Conservation (phyloP, 2,888 invertebrate genomes). For the Pachycephus smyrnensis region DNA sequence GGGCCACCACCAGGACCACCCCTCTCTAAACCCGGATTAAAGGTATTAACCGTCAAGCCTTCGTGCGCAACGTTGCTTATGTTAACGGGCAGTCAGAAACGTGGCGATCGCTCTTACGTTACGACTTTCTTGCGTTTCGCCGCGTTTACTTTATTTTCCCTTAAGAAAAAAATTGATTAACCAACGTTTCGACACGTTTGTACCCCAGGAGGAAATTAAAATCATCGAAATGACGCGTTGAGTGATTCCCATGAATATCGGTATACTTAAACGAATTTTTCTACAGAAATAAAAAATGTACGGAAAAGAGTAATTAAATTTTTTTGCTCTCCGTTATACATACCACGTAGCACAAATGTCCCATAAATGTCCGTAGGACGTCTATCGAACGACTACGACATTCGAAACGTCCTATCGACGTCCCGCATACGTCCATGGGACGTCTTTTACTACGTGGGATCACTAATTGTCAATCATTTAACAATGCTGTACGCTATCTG, state of each 20-base stretch:
- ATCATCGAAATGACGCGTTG: not conserved
- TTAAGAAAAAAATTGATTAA: not conserved
- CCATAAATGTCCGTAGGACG: not conserved
- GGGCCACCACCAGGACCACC: slow-evolving; percentile 32
- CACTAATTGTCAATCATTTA: not conserved
- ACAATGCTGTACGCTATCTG: not conserved
- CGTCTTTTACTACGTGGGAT: not conserved
- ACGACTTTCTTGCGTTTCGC: not conserved
- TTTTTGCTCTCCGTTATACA: not conserved
- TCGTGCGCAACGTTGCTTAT: slow-evolving; percentile 42
- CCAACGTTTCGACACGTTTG: not conserved
- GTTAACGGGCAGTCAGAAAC: slow-evolving; percentile 31
- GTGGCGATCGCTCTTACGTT: not conserved
- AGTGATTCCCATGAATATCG: not conserved
- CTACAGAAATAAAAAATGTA: not conserved
- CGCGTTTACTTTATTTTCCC: not conserved
- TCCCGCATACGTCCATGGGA: not conserved
- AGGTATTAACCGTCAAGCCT: slow-evolving; percentile 45
- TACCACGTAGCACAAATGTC: not conserved
- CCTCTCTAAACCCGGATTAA: slow-evolving; percentile 44
- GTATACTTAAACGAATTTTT: not conserved
- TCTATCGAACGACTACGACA: too few relatives aligned
- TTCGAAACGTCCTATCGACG: too few relatives aligned
- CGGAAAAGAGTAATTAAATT: not conserved
- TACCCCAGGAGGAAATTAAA: not conserved